Evolutionary conservation across 37 sponge, comb jelly and placozoan species (phyloP), one percentile per base, ranked within the genome.

Genomic region (Eunapius fragilis): DNA sequence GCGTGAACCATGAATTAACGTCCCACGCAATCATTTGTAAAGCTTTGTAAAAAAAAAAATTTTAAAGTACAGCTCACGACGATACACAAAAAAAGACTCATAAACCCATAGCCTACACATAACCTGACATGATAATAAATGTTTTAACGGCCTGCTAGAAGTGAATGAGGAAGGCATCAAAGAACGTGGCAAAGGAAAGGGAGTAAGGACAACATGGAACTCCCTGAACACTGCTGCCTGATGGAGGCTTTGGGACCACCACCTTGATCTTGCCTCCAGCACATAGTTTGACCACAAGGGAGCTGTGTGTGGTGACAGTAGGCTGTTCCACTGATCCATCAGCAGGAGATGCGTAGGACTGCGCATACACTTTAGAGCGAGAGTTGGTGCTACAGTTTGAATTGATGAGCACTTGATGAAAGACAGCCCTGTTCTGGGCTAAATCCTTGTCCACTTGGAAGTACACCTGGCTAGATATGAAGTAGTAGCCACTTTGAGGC

Each of bases 401-500:
- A 58, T 58, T 58, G 58, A 58, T 17, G 58, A 58, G 58, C 17
- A 58, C 58, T 58, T 58, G 58, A 58, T 58, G 58, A 58, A 58
- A 58, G 58, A 58, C 58, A 58, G 58, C 58, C 58, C 58, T 58
- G 58, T 58, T 58, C 58, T 58, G 58, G 14, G 58, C 58, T 19
- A 58, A 12, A 58, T 12, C 6, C 58, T 58, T 58, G 17, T 58
- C 58, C 58, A 58, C 58, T 58, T 80, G 28, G 69, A 84, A 84
- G 33, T 68, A 75, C 19, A 87, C 70, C 70, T 87, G 88, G 31
- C 82, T 80, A 47, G 31, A 87, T 22, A 89, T 37, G 37, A 77
- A 32, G 73, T 89, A 89, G 83, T 89, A 89, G 9, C 89, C 89
- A 72, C 89, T 83, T 4, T 34, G 38, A 4, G 89, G 89, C 4